Evolutionary conservation across 2,113 vertebrate species (phyloP).

Genomic region (Xenus cinereus): DNA sequence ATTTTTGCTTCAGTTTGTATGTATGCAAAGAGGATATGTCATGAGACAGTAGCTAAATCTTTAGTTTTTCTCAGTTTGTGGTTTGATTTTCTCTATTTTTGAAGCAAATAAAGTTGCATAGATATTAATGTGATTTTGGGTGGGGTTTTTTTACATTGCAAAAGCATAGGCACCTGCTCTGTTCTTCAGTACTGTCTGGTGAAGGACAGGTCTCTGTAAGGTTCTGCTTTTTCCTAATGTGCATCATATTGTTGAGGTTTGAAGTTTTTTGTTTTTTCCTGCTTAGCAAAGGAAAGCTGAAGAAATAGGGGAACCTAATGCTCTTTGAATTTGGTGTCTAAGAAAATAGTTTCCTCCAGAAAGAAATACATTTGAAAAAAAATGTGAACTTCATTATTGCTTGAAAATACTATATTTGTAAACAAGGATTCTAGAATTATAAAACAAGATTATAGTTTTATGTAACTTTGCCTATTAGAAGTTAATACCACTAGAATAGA

Average conservation of each 20-base stretch:
- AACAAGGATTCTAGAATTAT: neutral
- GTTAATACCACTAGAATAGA: neutral
- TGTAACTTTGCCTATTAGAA: neutral
- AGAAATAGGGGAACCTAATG: neutral
- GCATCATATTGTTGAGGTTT: neutral
- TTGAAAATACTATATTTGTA: neutral
- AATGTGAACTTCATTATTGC: neutral
- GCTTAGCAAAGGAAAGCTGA: neutral
- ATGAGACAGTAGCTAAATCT: neutral
- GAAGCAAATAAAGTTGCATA: neutral
- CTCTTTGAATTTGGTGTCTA: neutral
- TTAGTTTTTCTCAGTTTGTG: neutral
- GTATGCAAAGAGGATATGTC: neutral
- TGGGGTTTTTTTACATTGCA: neutral
- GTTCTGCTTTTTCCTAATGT: neutral
- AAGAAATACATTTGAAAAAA: neutral
- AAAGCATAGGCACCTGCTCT: neutral
- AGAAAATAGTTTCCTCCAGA: neutral
- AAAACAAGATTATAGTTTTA: neutral
- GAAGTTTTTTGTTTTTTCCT: neutral
- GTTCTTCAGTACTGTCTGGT: neutral
- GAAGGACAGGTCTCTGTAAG: neutral
- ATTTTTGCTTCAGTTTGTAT: neutral
- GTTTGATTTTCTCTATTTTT: neutral
- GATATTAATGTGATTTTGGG: neutral